A percentile compares a stretch with the other conserved stretches of the same genome.
These are phyloP conservation scores for Cheirogaleus major DNA, from an alignment of 2,797 vertebrate genomes.

Conservation along the genomic window DNA sequence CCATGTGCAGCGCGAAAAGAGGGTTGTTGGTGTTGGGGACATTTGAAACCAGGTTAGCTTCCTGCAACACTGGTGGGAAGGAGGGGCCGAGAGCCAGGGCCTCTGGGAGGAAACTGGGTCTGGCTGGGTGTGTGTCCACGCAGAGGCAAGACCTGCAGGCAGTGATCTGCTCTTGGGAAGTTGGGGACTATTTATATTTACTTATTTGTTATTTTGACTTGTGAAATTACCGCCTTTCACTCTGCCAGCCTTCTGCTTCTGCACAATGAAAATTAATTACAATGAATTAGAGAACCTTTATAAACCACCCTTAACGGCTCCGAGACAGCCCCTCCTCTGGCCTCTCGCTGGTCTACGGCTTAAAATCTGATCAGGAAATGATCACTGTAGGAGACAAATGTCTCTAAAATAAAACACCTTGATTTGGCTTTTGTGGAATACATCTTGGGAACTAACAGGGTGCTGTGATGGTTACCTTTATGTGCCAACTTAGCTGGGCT, in stretches of 20 bases:
- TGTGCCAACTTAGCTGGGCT: neutral
- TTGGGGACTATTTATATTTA: constrained; percentile 54
- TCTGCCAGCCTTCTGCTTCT: constrained; percentile 39
- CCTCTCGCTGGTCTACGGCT: neutral
- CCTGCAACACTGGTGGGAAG: neutral
- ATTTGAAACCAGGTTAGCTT: neutral
- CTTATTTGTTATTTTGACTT: constrained; percentile 68
- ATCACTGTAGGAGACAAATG: neutral
- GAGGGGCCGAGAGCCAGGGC: neutral
- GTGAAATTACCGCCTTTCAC: constrained; percentile 56
- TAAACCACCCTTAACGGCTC: neutral
- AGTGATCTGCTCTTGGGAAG: neutral
- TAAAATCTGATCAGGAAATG: neutral
- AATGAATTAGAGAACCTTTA: constrained; percentile 61
- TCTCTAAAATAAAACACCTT: neutral
- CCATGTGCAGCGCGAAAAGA: neutral
- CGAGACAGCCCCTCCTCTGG: neutral
- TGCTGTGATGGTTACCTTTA: neutral
- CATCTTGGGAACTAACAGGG: neutral
- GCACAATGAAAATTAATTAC: constrained; percentile 67
- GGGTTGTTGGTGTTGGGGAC: neutral
- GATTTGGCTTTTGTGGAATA: neutral
- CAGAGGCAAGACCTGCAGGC: neutral
- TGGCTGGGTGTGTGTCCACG: neutral
- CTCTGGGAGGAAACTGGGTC: neutral